phyloP scores from a whole-genome alignment of 2,888 invertebrate species.

The Trachelus troglodyta region DNA sequence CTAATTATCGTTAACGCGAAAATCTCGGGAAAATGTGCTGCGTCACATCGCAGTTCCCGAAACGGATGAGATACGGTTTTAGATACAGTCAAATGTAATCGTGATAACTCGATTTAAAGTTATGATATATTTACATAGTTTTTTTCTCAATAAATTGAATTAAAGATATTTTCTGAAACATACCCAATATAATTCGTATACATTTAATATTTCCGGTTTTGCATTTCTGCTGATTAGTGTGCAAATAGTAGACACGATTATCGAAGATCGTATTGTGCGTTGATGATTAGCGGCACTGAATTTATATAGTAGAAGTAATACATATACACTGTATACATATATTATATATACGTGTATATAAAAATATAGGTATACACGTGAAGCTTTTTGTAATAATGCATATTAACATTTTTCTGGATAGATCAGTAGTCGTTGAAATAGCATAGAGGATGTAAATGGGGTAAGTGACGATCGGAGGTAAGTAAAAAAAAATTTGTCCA shows the following conservation, averaged over 20 bases:
- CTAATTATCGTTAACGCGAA: not conserved
- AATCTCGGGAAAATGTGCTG: not conserved
- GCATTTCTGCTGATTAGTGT: not conserved
- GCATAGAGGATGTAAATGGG: not conserved
- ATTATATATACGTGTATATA: too few species aligned
- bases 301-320: not conserved
- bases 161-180: not conserved
- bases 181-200: not conserved
- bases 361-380: not conserved
- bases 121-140: not conserved
- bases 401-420: not conserved
- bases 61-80: not conserved
- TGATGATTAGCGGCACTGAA: not conserved
- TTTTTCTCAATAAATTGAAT: not conserved
- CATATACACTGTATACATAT: not conserved
- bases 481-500: not conserved
- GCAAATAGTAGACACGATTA: not conserved
- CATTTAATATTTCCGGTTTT: not conserved
- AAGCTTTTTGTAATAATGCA: not conserved
- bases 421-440: not conserved
- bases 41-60: not conserved
- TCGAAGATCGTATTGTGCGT: not conserved
- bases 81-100: not conserved
- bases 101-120: not conserved
- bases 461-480: not conserved